These are phyloP conservation scores for Hormiphora californensis DNA, from an alignment of 37 sponge, comb jelly and placozoan species.

Conservation along the genomic window DNA sequence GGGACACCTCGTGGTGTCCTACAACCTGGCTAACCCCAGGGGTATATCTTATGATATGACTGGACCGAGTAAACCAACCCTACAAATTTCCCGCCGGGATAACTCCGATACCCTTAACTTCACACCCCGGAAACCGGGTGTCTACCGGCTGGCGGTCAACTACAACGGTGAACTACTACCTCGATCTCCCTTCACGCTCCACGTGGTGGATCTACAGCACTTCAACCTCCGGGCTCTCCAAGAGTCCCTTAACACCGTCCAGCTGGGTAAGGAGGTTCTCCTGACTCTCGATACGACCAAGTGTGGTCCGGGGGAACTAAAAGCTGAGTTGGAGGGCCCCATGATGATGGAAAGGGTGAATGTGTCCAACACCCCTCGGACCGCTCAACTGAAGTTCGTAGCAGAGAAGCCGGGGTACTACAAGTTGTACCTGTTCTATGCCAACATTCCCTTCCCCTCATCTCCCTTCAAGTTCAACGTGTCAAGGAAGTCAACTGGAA, in stretches of 20 bases:
- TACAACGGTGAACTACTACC: not conserved
- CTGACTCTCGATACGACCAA: not conserved
- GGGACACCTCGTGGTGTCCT: not conserved
- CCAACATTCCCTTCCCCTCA: not conserved
- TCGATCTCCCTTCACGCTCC: not conserved
- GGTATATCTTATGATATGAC: not conserved
- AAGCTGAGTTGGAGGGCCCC: not conserved
- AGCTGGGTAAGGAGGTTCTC: not conserved
- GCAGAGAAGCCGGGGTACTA: not conserved
- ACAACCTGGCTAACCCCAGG: not conserved
- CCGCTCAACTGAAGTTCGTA: not conserved
- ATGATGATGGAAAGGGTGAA: not conserved
- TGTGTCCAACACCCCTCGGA: not conserved
- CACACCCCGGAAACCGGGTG: not conserved
- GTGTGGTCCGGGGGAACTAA: not conserved
- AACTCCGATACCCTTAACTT: not conserved
- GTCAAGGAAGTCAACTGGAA: not conserved
- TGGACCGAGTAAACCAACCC: not conserved
- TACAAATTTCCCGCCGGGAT: not conserved
- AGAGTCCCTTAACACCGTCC: not conserved
- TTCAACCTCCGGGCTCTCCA: not conserved
- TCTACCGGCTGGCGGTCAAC: not conserved
- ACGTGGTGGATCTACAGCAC: not conserved
- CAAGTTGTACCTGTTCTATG: not conserved
- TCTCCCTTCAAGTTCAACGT: not conserved